phyloP scores from a whole-genome alignment of 2,113 vertebrate species.

The Turdus rufiventris region DNA sequence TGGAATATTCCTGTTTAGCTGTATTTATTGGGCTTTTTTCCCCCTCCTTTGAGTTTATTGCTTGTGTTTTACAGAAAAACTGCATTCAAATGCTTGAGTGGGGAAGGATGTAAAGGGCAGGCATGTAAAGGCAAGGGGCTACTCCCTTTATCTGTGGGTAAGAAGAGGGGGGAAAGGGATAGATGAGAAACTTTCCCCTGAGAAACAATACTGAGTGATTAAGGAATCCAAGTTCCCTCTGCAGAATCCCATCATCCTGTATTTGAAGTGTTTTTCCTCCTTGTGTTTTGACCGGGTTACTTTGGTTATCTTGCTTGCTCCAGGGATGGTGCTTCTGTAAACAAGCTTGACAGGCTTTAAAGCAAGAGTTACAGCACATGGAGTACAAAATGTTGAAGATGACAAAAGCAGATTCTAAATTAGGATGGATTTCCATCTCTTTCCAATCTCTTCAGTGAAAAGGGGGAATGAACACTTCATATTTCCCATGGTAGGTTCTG shows the following conservation, averaged over 20 bases:
- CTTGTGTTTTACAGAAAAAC: not conserved
- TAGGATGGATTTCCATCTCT: not conserved
- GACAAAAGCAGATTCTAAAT: not conserved
- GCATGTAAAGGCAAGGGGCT: not conserved
- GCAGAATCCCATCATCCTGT: not conserved
- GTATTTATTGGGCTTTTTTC: accelerated
- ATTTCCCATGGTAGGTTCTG: not conserved
- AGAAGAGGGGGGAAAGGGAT: accelerated
- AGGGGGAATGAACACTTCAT: not conserved
- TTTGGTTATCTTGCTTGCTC: not conserved
- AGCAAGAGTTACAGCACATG: not conserved
- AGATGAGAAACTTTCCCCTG: not conserved
- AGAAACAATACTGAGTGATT: not conserved
- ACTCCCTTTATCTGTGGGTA: not conserved
- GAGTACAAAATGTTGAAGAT: not conserved
- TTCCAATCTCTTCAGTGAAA: not conserved
- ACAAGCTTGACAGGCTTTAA: not conserved
- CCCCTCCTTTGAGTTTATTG: not conserved
- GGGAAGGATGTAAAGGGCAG: not conserved
- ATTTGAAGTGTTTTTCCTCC: not conserved
- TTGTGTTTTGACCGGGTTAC: not conserved
- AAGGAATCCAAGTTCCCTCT: not conserved
- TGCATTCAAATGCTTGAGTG: not conserved
- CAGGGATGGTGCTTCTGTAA: not conserved
- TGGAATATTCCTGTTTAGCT: accelerated